These are phyloP conservation scores for Ophion obscuratus DNA, from an alignment of 2,888 invertebrate species.

Conservation along the genomic window DNA sequence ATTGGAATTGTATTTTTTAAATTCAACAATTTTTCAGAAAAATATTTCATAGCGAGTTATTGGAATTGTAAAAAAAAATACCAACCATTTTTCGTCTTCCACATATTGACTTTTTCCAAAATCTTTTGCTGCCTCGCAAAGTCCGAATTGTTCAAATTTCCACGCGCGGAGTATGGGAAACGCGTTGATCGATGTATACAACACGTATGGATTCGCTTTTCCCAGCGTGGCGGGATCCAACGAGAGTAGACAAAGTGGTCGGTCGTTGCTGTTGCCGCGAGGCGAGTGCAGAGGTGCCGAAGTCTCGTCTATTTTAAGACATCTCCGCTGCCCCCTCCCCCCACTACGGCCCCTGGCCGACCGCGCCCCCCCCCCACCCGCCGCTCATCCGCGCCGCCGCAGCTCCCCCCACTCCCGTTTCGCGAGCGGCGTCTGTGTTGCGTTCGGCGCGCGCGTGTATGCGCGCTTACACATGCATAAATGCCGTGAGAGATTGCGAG, in stretches of 20 bases:
- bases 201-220: conserved; percentile 10
- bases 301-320: conserved; percentile 66
- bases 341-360: neutral
- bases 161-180: neutral
- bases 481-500: conserved; percentile 41
- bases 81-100: too few relatives aligned
- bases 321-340: neutral
- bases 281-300: conserved; percentile 65
- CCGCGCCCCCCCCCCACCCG: too few relatives aligned
- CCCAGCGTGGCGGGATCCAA: conserved; percentile 23
- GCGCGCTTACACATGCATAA: conserved; percentile 17
- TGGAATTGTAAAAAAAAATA: too few relatives aligned
- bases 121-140: too few relatives aligned
- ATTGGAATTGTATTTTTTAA: too few relatives aligned
- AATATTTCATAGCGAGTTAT: too few relatives aligned
- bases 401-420: neutral
- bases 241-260: conserved; percentile 35
- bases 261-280: conserved; percentile 40
- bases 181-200: conserved; percentile 23
- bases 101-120: neutral
- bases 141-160: neutral
- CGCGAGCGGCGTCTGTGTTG: neutral
- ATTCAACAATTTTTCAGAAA: too few relatives aligned
- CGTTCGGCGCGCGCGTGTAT: neutral
- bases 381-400: neutral